A percentile compares a stretch with the other conserved stretches of the same genome.
These are phyloP conservation scores for Bufo bufo DNA, from an alignment of 2,113 vertebrate species.

Conservation along the genomic window DNA sequence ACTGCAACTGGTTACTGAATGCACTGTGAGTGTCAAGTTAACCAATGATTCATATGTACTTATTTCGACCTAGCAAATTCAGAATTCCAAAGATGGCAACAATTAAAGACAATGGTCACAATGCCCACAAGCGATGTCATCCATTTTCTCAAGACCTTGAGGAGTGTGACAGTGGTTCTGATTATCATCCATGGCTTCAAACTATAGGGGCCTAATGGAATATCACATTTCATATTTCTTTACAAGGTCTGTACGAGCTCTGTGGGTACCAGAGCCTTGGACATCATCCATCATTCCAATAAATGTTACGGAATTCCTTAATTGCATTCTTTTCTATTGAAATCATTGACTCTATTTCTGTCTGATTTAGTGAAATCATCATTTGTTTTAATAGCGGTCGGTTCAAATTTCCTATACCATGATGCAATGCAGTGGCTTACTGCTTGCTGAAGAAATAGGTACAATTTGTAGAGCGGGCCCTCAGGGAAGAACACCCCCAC, in stretches of 20 bases:
- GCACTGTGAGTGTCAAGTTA: too few relatives aligned
- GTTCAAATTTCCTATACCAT: slow-evolving; percentile 67
- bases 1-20: too few relatives aligned
- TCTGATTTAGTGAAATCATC: slow-evolving; percentile 57
- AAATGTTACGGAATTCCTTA: background rate
- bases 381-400: slow-evolving; percentile 54
- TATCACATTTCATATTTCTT: background rate
- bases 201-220: background rate
- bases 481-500: background rate
- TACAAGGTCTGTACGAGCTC: background rate
- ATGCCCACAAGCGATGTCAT: background rate
- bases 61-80: too few relatives aligned
- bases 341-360: slow-evolving; percentile 39
- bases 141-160: background rate
- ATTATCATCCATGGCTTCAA: background rate
- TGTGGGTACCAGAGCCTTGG: background rate
- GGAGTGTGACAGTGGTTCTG: background rate
- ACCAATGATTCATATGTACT: too few relatives aligned
- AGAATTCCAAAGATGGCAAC: too few relatives aligned
- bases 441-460: slow-evolving; percentile 71
- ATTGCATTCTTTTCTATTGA: slow-evolving; percentile 39
- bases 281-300: slow-evolving; percentile 10
- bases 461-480: slow-evolving; percentile 72
- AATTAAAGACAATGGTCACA: background rate
- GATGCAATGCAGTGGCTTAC: slow-evolving; percentile 62